Evolutionary conservation across 2,113 vertebrate species (phyloP), one percentile per base, ranked within the genome.

Genomic region (Chroicocephalus ridibundus): DNA sequence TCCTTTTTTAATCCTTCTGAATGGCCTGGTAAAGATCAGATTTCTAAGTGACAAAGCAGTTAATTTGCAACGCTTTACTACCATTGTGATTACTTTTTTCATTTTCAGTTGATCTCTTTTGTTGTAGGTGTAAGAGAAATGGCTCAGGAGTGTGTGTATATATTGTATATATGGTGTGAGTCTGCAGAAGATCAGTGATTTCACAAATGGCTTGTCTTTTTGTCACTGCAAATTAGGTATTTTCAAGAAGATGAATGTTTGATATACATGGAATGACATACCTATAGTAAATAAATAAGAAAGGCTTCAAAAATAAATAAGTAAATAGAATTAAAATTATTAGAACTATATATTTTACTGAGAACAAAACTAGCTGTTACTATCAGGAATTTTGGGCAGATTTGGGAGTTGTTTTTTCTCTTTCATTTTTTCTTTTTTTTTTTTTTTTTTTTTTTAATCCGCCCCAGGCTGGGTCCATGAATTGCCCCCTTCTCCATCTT

Each of bases 21-120:
- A 83, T 92, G 86, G 68, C 89, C 95, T 80, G 86, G 72, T 86
- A 86, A 86, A 97, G 88, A 88, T 87, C 62, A 82, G 27, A 77
- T 92, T 93, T 93, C 40, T 57, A 69, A 95, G 58, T 85, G 72
- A 70, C 74, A 81, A 72, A 94, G 57, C 85, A 88, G 60, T 76
- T 86, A 78, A 82, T 83, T 91, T 84, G 31, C 47, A 92, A 14
- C 40, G 36, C 51, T 89, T 76, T 65, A 60, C 69, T 74, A 47
- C 61, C 5, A 17, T 68, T 94, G 20, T 22, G 52, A n/a, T 92
- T 15, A 29, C 44, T 71, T 64, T 52, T 90, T 70, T 57, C 36
- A 20, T 89, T 93, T 96, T 79, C 57, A 87, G 85, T 78, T 93
- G 52, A 69, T 61, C 29, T 80, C 18, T 87, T 90, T 54, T 82